Evolutionary conservation across 2,888 invertebrate species (phyloP).

Genomic region (Syrphus vitripennis): DNA sequence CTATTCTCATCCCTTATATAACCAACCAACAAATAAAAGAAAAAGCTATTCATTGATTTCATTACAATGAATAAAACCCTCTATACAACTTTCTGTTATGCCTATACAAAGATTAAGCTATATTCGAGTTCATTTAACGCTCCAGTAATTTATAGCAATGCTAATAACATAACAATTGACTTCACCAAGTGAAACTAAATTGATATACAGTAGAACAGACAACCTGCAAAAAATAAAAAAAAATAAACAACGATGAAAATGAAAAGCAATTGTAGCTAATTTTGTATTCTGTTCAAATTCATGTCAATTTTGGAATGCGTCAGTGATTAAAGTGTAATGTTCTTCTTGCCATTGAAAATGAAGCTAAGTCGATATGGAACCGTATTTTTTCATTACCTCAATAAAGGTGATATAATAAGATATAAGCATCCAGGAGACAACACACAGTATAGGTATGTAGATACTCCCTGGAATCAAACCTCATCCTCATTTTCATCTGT

Average conservation of each 20-base stretch:
- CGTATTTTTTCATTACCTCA: slow-evolving; percentile 10
- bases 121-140: slow-evolving; percentile 31
- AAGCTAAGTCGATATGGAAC: slow-evolving; percentile 2
- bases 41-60: slow-evolving; percentile 22
- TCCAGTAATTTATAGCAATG: slow-evolving; percentile 35
- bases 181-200: slow-evolving; percentile 26
- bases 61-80: not conserved
- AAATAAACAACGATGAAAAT: not conserved
- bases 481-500: not conserved
- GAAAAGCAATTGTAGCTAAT: slow-evolving; percentile 25
- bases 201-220: not conserved
- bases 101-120: slow-evolving; percentile 13
- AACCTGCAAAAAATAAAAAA: not conserved
- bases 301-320: slow-evolving; percentile 29
- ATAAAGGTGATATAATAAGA: slow-evolving; percentile 48
- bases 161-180: slow-evolving; percentile 33
- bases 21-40: not conserved
- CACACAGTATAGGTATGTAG: not conserved
- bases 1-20: not conserved
- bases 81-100: not conserved
- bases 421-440: slow-evolving; percentile 20
- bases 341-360: not conserved
- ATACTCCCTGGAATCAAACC: not conserved
- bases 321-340: slow-evolving; percentile 29
- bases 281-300: slow-evolving; percentile 30